Evolutionary conservation across 2,797 vertebrate genomes (phyloP).

Genomic region (Aphelocoma californica): DNA sequence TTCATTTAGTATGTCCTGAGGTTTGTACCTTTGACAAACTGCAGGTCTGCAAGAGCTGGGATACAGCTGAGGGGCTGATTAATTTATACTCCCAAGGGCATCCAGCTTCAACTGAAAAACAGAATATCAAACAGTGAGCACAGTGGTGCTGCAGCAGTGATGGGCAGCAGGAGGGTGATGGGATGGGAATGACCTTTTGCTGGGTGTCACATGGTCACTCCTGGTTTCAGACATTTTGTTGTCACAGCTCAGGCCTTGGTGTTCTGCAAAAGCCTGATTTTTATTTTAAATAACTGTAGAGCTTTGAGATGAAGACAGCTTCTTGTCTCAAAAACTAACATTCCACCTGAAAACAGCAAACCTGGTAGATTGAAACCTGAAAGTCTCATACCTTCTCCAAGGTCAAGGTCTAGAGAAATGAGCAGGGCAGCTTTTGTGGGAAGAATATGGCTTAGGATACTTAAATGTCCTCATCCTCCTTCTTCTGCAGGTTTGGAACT

Average conservation of each 20-base stretch:
- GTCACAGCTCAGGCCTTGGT: neutral
- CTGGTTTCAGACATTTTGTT: neutral
- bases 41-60: neutral
- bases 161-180: neutral
- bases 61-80: neutral
- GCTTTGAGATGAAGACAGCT: neutral
- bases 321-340: neutral
- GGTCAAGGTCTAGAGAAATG: neutral
- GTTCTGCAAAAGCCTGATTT: neutral
- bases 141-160: neutral
- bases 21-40: neutral
- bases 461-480: neutral
- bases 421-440: neutral
- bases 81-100: neutral
- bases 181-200: neutral
- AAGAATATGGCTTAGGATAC: neutral
- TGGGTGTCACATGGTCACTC: neutral
- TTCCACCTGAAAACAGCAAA: neutral
- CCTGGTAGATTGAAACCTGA: neutral
- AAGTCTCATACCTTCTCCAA: neutral
- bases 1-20: neutral
- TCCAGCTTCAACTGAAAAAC: neutral
- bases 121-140: neutral
- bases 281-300: neutral
- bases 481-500: constrained; percentile 64